Base-by-base conservation (phyloP, 2,888 invertebrate genomes). In the Gari tellinella region DNA sequence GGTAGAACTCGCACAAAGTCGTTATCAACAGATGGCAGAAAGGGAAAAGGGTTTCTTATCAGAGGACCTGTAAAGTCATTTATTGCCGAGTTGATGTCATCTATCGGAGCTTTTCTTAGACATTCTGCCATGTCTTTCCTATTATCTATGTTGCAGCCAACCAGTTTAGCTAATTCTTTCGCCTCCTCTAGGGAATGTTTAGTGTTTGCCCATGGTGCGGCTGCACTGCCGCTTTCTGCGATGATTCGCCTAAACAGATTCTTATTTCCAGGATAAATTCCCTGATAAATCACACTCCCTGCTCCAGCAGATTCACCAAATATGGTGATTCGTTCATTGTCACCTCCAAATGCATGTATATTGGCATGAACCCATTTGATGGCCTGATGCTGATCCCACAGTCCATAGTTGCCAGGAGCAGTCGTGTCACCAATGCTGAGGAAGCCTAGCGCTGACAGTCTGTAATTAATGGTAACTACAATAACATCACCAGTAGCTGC, bases 341-440 rank as follows among this genome's bases (percentile, higher is more conserved):
- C 80, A 1, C 89, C 89, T 17, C 85, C 84, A 57, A 87, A 89
- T n/a, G 23, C 21, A 5, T 55, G 68, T 15, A 97, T 97, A 91
- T 98, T 97, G 81, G 97, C 96, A 91, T 96, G 95, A 40, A 98
- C 94, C 98, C 98, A 98, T 65, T 96, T 94, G 83, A 98, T 95
- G 2, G 98, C 98, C 87, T 97, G 91, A 8, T 96, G 95, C 93
- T 98, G 98, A 93, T 98, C 98, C 95, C 97, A 96, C 17, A 98
- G 93, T 0, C 93, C 98, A 94, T 97, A 96, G 92, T 98, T 98
- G 8, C 97, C 97, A 0, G 96, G 96, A 0, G 96, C 95, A 84
- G 96, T 95, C 82, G 84, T 77, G 86, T 95, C 95, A 60, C 94
- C 95, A 89, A 97, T 93, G 92, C 97, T 97, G 61, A 98, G 94